These are phyloP conservation scores for Chromobotia macracanthus DNA, from an alignment of 2,797 vertebrate species.

Conservation along the genomic window DNA sequence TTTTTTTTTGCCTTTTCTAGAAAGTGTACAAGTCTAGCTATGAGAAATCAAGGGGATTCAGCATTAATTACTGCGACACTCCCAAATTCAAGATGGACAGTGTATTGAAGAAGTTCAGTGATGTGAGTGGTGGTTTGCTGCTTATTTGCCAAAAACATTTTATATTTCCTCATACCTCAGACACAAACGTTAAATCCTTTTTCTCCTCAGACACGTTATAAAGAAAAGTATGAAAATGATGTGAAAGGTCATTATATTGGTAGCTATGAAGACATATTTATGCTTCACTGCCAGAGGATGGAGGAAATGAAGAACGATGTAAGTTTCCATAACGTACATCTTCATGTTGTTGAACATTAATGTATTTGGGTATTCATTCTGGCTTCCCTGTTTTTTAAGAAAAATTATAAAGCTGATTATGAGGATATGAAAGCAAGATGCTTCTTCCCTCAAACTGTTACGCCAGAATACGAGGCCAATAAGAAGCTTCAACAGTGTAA, in stretches of 20 bases:
- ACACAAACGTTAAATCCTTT: neutral
- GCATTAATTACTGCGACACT: conserved; percentile 97
- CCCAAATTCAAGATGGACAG: conserved; percentile 93
- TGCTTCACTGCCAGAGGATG: conserved; percentile 86
- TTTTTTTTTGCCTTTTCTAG: conserved; percentile 70
- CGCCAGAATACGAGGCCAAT: conserved; percentile 88
- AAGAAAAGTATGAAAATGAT: conserved; percentile 88
- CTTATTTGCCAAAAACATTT: neutral
- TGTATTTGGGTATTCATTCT: neutral
- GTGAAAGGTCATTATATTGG: conserved; percentile 94
- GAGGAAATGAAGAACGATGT: conserved; percentile 89
- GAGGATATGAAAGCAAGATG: conserved; percentile 91
- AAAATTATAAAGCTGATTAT: conserved; percentile 92
- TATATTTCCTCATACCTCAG: neutral
- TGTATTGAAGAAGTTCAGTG: conserved; percentile 85
- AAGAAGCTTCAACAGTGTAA: conserved; percentile 88
- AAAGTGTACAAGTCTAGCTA: conserved; percentile 93
- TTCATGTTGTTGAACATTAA: neutral
- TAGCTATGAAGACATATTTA: conserved; percentile 90
- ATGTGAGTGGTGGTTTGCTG: conserved; percentile 76
- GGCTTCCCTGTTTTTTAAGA: conserved; percentile 72
- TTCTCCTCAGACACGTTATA: conserved; percentile 81
- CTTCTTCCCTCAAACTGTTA: conserved; percentile 95
- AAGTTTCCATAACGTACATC: conserved; percentile 56
- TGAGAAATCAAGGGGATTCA: conserved; percentile 87